Conservation (phyloP, 1,140 invertebrate genomes). For the Rhyzopertha dominica region DNA sequence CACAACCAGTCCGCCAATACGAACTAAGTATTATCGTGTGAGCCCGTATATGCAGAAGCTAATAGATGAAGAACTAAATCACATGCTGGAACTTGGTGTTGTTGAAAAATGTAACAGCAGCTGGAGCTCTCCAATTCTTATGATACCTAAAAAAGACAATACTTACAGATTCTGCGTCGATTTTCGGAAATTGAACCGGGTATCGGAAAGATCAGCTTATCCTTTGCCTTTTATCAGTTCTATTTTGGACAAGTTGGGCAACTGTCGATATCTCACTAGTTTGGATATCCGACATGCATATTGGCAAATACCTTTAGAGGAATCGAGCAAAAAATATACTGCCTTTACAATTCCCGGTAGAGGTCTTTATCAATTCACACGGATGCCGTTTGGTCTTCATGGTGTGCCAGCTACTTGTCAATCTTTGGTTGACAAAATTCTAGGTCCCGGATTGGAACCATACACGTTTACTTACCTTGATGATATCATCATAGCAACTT, state of each 20-base stretch:
- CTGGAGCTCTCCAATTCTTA: slow-evolving; percentile 17
- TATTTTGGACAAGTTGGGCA: slow-evolving; percentile 28
- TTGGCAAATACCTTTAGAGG: slow-evolving; percentile 34
- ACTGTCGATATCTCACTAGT: slow-evolving; percentile 27
- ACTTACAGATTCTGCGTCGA: slow-evolving; percentile 11
- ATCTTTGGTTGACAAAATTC: slow-evolving; percentile 28
- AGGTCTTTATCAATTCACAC: slow-evolving; percentile 36
- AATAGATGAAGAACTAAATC: slow-evolving; percentile 9
- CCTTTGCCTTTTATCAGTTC: slow-evolving; percentile 17
- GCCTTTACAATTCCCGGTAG: slow-evolving; percentile 32
- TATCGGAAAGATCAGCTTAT: slow-evolving; percentile 28
- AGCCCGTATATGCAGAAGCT: slow-evolving; percentile 20
- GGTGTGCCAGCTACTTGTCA: slow-evolving; percentile 7
- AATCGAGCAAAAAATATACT: slow-evolving; percentile 29
- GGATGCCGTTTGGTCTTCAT: slow-evolving; percentile 11
- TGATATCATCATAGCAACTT: slow-evolving; percentile 37
- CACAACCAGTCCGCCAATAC: too few species aligned
- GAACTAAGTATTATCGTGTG: slow-evolving; percentile 22
- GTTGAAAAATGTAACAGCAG: background rate
- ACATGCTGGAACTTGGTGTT: slow-evolving; percentile 2
- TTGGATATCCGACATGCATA: slow-evolving; percentile 33
- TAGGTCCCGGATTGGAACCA: slow-evolving; percentile 17
- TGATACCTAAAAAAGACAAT: slow-evolving; percentile 22
- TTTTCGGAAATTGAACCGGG: slow-evolving; percentile 4
- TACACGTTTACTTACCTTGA: slow-evolving; percentile 33